Percentiles rank a stretch among this genome's conserved stretches.
Conservation (phyloP, 2,113 vertebrate species). For the Maccullochella peelii region DNA sequence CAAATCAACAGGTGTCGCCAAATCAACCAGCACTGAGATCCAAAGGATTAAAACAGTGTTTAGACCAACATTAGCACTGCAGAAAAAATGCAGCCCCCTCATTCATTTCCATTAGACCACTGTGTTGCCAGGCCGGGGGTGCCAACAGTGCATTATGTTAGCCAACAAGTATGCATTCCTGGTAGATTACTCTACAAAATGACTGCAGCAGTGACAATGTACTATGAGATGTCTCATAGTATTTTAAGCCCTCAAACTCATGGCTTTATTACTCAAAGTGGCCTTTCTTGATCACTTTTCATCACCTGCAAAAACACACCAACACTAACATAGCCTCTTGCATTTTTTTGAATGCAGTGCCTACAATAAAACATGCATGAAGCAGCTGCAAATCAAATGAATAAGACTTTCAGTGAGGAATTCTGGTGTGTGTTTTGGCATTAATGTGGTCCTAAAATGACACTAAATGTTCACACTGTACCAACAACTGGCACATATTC, state of each 20-base stretch:
- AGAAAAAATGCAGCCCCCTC: background rate
- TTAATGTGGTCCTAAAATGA: background rate
- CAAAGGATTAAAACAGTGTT: background rate
- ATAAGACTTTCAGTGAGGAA: background rate
- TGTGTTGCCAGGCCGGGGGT: background rate
- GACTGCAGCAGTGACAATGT: background rate
- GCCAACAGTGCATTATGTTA: background rate
- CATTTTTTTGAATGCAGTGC: background rate
- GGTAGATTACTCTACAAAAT: background rate
- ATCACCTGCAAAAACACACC: background rate
- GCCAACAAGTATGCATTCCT: background rate
- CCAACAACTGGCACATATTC: slow-evolving; percentile 10
- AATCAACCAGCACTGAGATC: background rate
- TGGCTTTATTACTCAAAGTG: background rate
- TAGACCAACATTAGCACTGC: background rate
- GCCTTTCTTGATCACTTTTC: too few relatives aligned
- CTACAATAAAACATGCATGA: background rate
- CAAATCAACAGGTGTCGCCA: background rate
- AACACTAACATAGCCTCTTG: background rate
- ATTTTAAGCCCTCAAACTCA: background rate
- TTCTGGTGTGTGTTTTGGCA: background rate
- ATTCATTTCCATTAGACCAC: background rate
- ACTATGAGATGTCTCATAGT: background rate
- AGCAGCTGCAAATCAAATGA: background rate
- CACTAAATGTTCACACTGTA: background rate